These are phyloP conservation scores for Austrofundulus limnaeus DNA, from an alignment of 2,113 vertebrate species.

Conservation along the genomic window DNA sequence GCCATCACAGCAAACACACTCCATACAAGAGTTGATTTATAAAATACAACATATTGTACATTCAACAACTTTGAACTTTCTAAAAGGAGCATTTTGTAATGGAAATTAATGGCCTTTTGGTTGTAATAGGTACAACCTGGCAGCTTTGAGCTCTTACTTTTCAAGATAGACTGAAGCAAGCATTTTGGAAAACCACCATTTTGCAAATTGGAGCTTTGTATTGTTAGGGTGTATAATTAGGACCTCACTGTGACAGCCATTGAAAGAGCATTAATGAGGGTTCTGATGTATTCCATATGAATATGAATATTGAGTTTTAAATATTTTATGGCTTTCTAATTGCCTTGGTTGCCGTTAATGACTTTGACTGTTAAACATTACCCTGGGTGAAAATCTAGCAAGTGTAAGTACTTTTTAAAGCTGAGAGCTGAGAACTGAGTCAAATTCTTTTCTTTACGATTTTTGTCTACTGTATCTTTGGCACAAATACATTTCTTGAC, in stretches of 20 bases:
- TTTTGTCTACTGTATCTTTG: slow-evolving; percentile 34
- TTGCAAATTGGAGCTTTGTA: slow-evolving; percentile 71
- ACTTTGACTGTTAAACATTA: slow-evolving; percentile 62
- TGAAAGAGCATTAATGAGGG: slow-evolving; percentile 73
- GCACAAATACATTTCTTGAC: slow-evolving; percentile 53
- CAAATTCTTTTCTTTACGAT: slow-evolving; percentile 25
- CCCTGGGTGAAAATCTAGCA: slow-evolving; percentile 45
- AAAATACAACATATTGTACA: slow-evolving; percentile 22
- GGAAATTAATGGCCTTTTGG: slow-evolving; percentile 26
- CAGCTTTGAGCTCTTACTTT: slow-evolving; percentile 28
- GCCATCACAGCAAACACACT: slow-evolving; percentile 42
- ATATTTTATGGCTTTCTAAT: slow-evolving; percentile 78
- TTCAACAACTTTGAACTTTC: slow-evolving; percentile 48
- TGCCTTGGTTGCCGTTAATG: slow-evolving; percentile 68
- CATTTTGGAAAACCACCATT: slow-evolving; percentile 64
- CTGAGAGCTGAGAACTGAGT: slow-evolving; percentile 34
- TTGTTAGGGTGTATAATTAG: slow-evolving; percentile 76
- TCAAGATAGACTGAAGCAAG: slow-evolving; percentile 46
- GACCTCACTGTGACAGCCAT: slow-evolving; percentile 70
- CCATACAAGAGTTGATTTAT: slow-evolving; percentile 30
- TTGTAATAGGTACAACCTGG: slow-evolving; percentile 40
- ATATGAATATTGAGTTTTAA: slow-evolving; percentile 76
- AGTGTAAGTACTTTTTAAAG: slow-evolving; percentile 38
- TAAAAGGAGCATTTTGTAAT: slow-evolving; percentile 35
- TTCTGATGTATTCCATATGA: slow-evolving; percentile 73